These are phyloP conservation scores for Tanypteryx hageni DNA, from an alignment of 2,888 invertebrate genomes.

Conservation along the genomic window DNA sequence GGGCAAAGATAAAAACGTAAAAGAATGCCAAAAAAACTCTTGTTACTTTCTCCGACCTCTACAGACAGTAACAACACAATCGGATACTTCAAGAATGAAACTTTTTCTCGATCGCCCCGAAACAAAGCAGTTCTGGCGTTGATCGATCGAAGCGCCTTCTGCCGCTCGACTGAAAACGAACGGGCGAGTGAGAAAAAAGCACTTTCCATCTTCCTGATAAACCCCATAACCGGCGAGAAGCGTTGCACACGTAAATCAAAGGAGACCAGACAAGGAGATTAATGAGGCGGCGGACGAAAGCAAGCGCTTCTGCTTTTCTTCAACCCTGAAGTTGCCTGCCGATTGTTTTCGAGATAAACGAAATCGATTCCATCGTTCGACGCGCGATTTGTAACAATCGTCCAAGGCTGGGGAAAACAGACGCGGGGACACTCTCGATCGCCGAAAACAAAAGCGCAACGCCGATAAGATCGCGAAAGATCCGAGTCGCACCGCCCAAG, in stretches of 20 bases:
- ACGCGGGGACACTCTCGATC: too few relatives aligned
- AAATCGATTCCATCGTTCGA: background rate
- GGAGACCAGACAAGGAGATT: conserved; percentile 1
- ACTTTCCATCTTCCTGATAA: background rate
- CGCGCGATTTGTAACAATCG: too few relatives aligned
- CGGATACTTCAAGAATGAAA: background rate
- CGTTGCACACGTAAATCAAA: background rate
- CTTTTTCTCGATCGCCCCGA: background rate
- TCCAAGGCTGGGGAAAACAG: too few relatives aligned
- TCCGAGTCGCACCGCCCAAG: too few relatives aligned
- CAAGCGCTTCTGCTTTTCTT: background rate
- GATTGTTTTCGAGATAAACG: background rate
- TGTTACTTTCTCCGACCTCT: too few relatives aligned
- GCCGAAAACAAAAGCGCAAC: too few relatives aligned
- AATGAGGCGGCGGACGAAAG: background rate
- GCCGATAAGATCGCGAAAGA: too few relatives aligned
- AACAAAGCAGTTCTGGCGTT: background rate
- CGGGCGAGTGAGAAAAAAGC: background rate
- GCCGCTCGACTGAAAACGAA: background rate
- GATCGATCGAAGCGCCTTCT: background rate
- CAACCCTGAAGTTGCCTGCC: background rate
- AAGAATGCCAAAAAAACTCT: too few relatives aligned
- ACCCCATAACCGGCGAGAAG: background rate
- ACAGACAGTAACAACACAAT: too few relatives aligned
- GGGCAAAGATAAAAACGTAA: too few relatives aligned